Evolutionary conservation across 2,113 vertebrate species (phyloP), one percentile per base, ranked within the genome.

Genomic region (Callaeas wilsoni): DNA sequence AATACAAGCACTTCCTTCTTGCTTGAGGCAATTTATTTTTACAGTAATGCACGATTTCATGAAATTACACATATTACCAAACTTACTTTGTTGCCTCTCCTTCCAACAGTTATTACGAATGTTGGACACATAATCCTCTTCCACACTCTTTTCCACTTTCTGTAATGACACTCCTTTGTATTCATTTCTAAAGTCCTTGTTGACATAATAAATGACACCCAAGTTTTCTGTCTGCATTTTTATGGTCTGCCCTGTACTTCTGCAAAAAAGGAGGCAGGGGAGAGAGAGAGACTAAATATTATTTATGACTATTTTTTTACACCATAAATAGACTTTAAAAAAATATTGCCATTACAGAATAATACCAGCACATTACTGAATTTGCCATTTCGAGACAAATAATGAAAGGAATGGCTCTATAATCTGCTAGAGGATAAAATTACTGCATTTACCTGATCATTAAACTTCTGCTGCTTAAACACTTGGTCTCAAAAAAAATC

Each of bases 81-180:
- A 98, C 99, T 98, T 98, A 99, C 99, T 99, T 84, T 99, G 99
- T 95, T 99, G 99, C 83, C 99, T 98, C 95, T 99, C 99, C 94
- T 99, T 99, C 99, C 99, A 99, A 94, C 99, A 99, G 95, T 99
- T 99, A 98, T 99, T 99, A 95, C 99, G 98, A 93, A 99, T 98
- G 87, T 99, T 99, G 84, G 98, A 98, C 84, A 99, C 98, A 50
- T 99, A 99, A 96, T 99, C 99, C 55, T 99, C 99, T 98, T 99
- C 99, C 83, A 99, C 99, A 16, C 95, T 99, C 97, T 99, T 99
- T 97, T 99, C 99, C 70, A 99, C 97, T 70, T 99, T 99, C 89
- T 99, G 99, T 97, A 99, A 80, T 26, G 98, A 98, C 7, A 97
- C 97, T 95, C 99, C 98, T 97, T 99, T 99, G 88, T 98, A 99